Evolutionary conservation across 53 echinoderm and acorn worm species (phyloP).

Genomic region (Zoroaster sp.): DNA sequence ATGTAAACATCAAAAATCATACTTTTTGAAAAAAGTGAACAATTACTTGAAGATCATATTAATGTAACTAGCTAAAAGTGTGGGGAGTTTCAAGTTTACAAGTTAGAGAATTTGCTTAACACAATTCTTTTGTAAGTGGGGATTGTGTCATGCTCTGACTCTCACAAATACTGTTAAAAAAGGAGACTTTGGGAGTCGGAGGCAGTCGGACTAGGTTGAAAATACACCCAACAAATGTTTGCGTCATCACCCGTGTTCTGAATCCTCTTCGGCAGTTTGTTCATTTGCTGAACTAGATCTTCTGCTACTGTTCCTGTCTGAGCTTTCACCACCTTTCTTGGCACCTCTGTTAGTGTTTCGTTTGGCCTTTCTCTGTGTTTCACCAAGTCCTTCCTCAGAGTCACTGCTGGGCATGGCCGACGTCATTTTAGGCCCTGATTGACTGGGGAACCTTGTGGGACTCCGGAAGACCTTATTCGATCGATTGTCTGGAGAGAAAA

Average conservation of each 20-base stretch:
- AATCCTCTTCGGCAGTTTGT: not conserved
- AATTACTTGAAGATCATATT: too few species aligned
- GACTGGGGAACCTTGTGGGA: constrained; percentile 19
- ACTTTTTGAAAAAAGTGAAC: too few species aligned
- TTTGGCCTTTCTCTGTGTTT: not conserved
- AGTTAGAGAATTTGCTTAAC: too few species aligned
- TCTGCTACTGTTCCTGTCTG: not conserved
- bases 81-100: too few species aligned
- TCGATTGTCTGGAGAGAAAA: constrained; percentile 2
- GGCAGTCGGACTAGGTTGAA: too few species aligned
- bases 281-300: not conserved
- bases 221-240: too few species aligned
- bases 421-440: not conserved
- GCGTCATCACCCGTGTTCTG: constrained; percentile 7
- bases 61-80: too few species aligned
- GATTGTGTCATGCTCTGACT: too few species aligned
- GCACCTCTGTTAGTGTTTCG: not conserved
- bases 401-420: not conserved
- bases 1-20: too few species aligned
- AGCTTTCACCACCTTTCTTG: not conserved
- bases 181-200: too few species aligned
- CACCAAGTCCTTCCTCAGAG: not conserved
- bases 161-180: too few species aligned
- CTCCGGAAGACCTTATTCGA: constrained; percentile 12
- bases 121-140: too few species aligned